Evolutionary conservation across 2,113 vertebrate genomes (phyloP), one percentile per base, ranked within the genome.

Genomic region (Nothobranchius kuhntae): DNA sequence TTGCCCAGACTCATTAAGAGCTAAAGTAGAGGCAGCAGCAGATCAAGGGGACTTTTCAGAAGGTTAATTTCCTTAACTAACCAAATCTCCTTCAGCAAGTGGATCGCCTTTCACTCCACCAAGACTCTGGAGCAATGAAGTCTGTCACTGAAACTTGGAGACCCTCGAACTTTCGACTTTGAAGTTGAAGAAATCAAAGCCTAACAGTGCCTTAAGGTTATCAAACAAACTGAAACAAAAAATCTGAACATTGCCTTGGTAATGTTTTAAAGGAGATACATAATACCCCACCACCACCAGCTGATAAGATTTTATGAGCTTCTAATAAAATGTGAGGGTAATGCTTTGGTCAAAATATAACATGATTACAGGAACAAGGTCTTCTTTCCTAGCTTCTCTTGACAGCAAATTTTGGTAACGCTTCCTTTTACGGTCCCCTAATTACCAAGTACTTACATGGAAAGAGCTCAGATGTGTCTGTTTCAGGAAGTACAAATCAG

Each of bases 41-140:
- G 86, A 90, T 89, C 82, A 90, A 87, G 84, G 86, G 56, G 71
- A 71, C 69, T 65, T 73, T 80, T 47, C 78, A 24, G 81, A 81
- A 80, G 78, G 82, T 88, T 88, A 88, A 88, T 89, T 89, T 87
- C 84, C 87, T 89, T 78, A 17, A 80, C 84, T 78, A 87, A 86
- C 78, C 69, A 80, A 87, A 88, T 87, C 83, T 80, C 78, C 70
- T 6, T 77, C 83, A 85, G 87, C 86, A 87, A 88, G 87, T 80
- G 73, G 85, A 89, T 91, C 81, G 59, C 61, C 80, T 89, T 89
- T 87, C 87, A 81, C 53, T 82, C 44, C 57, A 53, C 70, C 74
- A 83, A 77, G 87, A 78, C 80, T 83, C 80, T 48, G 59, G 67
- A 77, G 72, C 75, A 70, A 76, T 76, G 71, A 80, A 82, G 80